phyloP scores from a whole-genome alignment of 2,888 invertebrate genomes.

The Malachius bipustulatus region DNA sequence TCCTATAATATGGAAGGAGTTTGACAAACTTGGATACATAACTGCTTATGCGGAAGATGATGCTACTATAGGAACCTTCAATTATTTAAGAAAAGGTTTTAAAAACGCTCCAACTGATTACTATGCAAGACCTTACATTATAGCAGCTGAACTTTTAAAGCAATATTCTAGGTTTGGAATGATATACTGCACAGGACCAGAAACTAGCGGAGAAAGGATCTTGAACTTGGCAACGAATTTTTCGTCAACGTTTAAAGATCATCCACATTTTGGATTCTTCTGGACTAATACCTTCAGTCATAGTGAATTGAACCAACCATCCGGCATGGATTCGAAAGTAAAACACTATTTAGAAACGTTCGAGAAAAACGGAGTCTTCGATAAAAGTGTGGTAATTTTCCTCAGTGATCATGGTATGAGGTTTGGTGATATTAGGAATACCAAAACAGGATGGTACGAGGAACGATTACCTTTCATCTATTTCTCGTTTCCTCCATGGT shows the following conservation, averaged over 20 bases:
- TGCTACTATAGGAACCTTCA: constrained; percentile 55
- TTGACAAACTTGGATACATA: constrained; percentile 52
- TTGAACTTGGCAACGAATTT: constrained; percentile 55
- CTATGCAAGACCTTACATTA: constrained; percentile 57
- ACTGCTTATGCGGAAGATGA: constrained; percentile 69
- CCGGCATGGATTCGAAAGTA: constrained; percentile 50
- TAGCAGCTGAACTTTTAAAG: constrained; percentile 48
- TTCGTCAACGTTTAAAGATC: constrained; percentile 43
- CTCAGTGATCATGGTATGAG: constrained; percentile 73
- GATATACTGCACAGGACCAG: constrained; percentile 41
- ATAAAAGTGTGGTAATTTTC: constrained; percentile 57
- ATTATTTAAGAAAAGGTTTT: constrained; percentile 55
- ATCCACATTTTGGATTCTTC: constrained; percentile 57
- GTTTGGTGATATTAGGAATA: constrained; percentile 53
- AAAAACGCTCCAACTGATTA: constrained; percentile 62
- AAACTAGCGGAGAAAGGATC: constrained; percentile 50
- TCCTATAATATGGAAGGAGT: constrained; percentile 63
- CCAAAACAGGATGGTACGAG: constrained; percentile 58
- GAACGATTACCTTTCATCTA: constrained; percentile 61
- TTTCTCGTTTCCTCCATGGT: constrained; percentile 49
- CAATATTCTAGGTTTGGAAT: constrained; percentile 39
- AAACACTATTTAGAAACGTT: constrained; percentile 46
- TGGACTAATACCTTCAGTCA: constrained; percentile 66
- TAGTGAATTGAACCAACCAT: constrained; percentile 49
- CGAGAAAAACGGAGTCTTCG: constrained; percentile 43